Percentiles rank a stretch among this genome's conserved stretches.
phyloP scores from a whole-genome alignment of 2,113 vertebrate genomes.

The Prunella himalayana region DNA sequence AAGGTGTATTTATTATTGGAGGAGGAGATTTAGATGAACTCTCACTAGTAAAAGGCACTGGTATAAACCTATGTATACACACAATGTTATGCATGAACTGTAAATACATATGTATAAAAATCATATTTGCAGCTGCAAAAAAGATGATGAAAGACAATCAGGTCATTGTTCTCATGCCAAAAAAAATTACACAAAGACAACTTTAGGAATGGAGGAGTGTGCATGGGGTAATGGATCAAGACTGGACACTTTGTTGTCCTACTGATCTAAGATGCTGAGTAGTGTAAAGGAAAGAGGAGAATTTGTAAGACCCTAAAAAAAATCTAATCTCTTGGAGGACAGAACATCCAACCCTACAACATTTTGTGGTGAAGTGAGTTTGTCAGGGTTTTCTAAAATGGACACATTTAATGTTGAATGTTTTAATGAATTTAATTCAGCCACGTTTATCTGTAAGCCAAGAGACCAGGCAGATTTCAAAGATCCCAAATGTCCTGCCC shows the following conservation, averaged over 20 bases:
- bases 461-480: background rate
- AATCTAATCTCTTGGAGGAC: background rate
- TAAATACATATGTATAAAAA: background rate
- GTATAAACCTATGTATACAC: background rate
- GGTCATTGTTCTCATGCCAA: background rate
- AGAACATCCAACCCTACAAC: background rate
- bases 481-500: background rate
- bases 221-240: background rate
- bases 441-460: background rate
- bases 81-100: background rate
- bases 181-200: background rate
- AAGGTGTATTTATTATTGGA: background rate
- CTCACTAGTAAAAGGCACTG: background rate
- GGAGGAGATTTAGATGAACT: background rate
- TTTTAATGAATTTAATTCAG: background rate
- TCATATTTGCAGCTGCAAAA: background rate
- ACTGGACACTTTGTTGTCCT: background rate
- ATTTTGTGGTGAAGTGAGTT: background rate
- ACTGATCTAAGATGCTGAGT: background rate
- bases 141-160: background rate
- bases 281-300: background rate
- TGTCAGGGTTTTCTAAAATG: background rate
- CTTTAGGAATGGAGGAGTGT: background rate
- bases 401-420: too few species aligned
- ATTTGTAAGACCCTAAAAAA: background rate